Evolutionary conservation across 1,140 invertebrate genomes (phyloP).

Genomic region (Solenopsis invicta): DNA sequence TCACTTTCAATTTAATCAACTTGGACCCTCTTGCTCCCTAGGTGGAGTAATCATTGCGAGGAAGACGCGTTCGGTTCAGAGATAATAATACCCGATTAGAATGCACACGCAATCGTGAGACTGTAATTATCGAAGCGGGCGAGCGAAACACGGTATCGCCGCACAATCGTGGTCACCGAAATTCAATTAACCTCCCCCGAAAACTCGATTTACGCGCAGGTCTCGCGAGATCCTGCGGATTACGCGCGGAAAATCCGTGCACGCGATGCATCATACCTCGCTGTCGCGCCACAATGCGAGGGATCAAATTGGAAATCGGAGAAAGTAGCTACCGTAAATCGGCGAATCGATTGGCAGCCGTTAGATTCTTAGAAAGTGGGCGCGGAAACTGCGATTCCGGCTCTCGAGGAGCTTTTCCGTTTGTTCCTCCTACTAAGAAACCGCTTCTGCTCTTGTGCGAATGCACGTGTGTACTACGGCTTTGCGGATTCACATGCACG

Average conservation of each 20-base stretch:
- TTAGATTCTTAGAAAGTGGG: conserved; percentile 63
- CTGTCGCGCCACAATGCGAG: conserved; percentile 22
- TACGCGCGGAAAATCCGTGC: conserved; percentile 31
- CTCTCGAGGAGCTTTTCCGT: conserved; percentile 63
- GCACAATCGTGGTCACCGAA: not conserved
- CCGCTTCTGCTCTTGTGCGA: conserved; percentile 25
- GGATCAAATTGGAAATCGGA: conserved; percentile 56
- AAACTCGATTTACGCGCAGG: conserved; percentile 5
- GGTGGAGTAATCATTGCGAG: not conserved
- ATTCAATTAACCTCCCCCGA: conserved; percentile 26
- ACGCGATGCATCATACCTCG: conserved; percentile 55
- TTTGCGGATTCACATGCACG: not conserved
- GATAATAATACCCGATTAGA: conserved; percentile 1
- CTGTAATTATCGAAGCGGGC: conserved; percentile 5
- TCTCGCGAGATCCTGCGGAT: conserved; percentile 37
- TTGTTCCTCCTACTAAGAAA: conserved; percentile 43
- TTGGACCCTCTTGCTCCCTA: too few species aligned
- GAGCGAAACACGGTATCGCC: not conserved
- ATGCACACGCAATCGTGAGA: conserved; percentile 14
- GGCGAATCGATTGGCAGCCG: conserved; percentile 48
- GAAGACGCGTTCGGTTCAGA: not conserved
- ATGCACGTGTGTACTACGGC: not conserved
- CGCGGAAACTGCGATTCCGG: conserved; percentile 39
- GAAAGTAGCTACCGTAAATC: conserved; percentile 71
- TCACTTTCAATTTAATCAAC: conserved; percentile 15